Conservation (phyloP, 2,113 vertebrate species). For the Diphyllodes magnificus region DNA sequence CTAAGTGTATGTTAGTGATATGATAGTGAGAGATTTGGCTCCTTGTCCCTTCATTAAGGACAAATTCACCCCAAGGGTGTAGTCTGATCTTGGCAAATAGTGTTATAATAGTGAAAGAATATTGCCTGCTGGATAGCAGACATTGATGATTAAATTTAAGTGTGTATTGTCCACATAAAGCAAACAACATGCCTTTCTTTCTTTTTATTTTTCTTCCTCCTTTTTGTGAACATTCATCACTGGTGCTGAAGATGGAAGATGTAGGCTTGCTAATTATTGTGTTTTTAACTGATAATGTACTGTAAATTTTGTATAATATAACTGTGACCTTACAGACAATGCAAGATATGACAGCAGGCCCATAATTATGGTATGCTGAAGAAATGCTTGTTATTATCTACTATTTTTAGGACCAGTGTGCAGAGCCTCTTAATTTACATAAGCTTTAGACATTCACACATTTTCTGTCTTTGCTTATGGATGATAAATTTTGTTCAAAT, state of each 20-base stretch:
- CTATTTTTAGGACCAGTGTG: slow-evolving; percentile 77
- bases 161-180: slow-evolving; percentile 78
- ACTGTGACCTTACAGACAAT: slow-evolving; percentile 75
- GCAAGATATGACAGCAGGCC: slow-evolving; percentile 71
- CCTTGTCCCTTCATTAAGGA: slow-evolving; percentile 83
- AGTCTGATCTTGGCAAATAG: slow-evolving; percentile 80
- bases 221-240: slow-evolving; percentile 82
- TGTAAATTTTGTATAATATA: slow-evolving; percentile 79
- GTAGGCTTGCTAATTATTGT: slow-evolving; percentile 77
- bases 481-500: slow-evolving; percentile 77
- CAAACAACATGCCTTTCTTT: slow-evolving; percentile 59
- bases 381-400: slow-evolving; percentile 80
- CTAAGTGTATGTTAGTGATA: slow-evolving; percentile 33
- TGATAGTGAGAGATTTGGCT: slow-evolving; percentile 61
- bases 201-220: neutral
- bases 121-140: slow-evolving; percentile 78
- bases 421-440: slow-evolving; percentile 79
- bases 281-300: slow-evolving; percentile 79
- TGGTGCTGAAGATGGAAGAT: slow-evolving; percentile 68
- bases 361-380: slow-evolving; percentile 73
- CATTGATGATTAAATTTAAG: slow-evolving; percentile 87
- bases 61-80: slow-evolving; percentile 82
- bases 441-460: slow-evolving; percentile 82
- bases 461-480: slow-evolving; percentile 74
- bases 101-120: slow-evolving; percentile 76